Evolutionary conservation across 2,888 invertebrate species (phyloP).

Genomic region (Drosophila mayaguana): DNA sequence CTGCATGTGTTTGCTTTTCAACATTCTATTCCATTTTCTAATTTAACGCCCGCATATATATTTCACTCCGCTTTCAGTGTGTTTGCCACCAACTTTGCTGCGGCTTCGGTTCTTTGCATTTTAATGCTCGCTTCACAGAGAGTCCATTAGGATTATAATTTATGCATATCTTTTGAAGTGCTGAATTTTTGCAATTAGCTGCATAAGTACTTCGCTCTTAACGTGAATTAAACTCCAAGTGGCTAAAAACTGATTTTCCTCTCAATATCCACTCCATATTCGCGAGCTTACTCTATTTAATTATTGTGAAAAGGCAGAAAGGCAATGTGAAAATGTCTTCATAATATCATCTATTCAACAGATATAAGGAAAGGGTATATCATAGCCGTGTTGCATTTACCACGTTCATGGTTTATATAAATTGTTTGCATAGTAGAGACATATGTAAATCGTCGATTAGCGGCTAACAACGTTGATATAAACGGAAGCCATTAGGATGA

Average conservation of each 20-base stretch:
- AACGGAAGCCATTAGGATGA: background rate
- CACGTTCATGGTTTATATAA: background rate
- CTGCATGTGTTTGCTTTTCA: slow-evolving; percentile 45
- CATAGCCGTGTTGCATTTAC: background rate
- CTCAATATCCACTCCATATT: background rate
- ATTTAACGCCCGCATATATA: slow-evolving; percentile 23
- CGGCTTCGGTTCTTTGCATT: slow-evolving; percentile 2
- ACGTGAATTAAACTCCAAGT: background rate
- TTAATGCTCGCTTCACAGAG: slow-evolving; percentile 1
- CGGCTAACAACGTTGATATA: slow-evolving; percentile 26
- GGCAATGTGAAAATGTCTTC: background rate
- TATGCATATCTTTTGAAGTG: slow-evolving; percentile 5
- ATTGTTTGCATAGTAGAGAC: slow-evolving; percentile 9
- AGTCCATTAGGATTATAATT: slow-evolving; percentile 33
- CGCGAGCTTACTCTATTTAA: background rate
- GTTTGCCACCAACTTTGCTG: slow-evolving; percentile 11
- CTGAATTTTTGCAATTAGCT: slow-evolving; percentile 19
- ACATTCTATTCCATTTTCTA: slow-evolving; percentile 21
- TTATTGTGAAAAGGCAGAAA: background rate
- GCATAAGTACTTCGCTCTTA: slow-evolving; percentile 1
- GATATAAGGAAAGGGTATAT: background rate
- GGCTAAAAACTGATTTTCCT: background rate
- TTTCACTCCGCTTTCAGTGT: slow-evolving; percentile 4
- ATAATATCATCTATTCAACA: no score
- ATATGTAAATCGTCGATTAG: slow-evolving; percentile 40